phyloP scores from a whole-genome alignment of 64 coral and sea anemone genomes.

The Actinia equina region DNA sequence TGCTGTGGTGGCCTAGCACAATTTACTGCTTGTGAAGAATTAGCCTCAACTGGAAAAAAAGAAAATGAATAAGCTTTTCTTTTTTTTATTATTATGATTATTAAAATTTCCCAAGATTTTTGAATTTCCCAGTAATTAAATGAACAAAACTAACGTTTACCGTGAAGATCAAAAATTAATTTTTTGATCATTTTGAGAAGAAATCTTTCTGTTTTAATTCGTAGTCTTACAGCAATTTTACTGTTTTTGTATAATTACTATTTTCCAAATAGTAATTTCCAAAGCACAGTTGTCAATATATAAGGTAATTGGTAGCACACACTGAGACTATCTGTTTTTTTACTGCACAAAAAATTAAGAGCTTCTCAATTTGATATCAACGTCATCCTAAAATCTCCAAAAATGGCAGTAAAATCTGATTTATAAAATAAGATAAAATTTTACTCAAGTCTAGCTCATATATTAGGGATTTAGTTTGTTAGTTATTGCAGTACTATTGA shows the following conservation, averaged over 20 bases:
- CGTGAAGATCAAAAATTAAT: background rate
- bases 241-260: background rate
- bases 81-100: background rate
- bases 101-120: background rate
- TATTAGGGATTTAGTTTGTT: background rate
- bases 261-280: conserved; percentile 4
- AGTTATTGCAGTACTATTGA: background rate
- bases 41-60: conserved; percentile 33
- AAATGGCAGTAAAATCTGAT: background rate
- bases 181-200: background rate
- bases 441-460: background rate
- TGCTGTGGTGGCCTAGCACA: background rate
- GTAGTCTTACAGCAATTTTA: background rate
- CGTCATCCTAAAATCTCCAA: background rate
- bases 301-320: background rate
- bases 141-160: background rate
- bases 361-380: background rate
- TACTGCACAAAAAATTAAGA: background rate
- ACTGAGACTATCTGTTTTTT: background rate
- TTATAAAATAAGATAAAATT: too few species aligned
- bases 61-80: background rate
- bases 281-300: conserved; percentile 1
- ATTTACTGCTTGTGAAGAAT: background rate
- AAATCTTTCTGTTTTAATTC: background rate
- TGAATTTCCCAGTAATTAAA: background rate